Conservation (phyloP, 2,888 invertebrate genomes). For the Malacosoma neustria region DNA sequence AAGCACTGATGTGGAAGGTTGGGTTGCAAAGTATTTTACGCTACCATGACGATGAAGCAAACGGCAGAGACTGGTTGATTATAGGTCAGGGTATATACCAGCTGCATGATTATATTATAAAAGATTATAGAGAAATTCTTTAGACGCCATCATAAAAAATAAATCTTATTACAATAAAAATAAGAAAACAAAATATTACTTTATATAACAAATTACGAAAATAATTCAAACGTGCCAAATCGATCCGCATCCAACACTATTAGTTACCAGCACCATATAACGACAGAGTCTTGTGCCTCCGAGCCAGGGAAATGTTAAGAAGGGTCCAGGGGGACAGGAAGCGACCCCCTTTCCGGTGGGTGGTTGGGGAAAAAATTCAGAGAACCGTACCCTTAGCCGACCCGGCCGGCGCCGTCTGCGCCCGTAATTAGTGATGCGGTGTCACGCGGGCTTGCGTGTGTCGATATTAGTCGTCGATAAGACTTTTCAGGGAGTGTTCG, state of each 20-base stretch:
- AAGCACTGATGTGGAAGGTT: too few relatives aligned
- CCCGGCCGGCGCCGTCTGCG: conserved; percentile 64
- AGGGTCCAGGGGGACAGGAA: conserved; percentile 65
- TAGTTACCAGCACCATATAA: conserved; percentile 64
- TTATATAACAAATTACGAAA: too few relatives aligned
- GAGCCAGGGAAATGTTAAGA: conserved; percentile 71
- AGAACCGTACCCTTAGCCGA: conserved; percentile 67
- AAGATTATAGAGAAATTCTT: too few relatives aligned
- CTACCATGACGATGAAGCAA: too few relatives aligned
- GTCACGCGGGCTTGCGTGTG: conserved; percentile 32
- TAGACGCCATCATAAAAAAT: too few relatives aligned
- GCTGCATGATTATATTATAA: too few relatives aligned
- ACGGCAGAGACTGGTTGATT: too few relatives aligned
- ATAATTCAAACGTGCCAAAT: not conserved
- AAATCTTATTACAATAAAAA: too few relatives aligned
- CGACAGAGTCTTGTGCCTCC: conserved; percentile 62
- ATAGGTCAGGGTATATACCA: too few relatives aligned
- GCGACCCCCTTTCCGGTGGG: conserved; percentile 52
- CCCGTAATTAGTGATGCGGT: conserved; percentile 69
- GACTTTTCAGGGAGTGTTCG: not conserved
- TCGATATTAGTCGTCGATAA: conserved; percentile 33
- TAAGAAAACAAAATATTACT: too few relatives aligned
- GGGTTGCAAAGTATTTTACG: too few relatives aligned
- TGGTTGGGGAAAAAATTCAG: conserved; percentile 64
- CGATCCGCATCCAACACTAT: not conserved